Base-by-base conservation (phyloP, 2,888 invertebrate species). In the Melanophora roralis region DNA sequence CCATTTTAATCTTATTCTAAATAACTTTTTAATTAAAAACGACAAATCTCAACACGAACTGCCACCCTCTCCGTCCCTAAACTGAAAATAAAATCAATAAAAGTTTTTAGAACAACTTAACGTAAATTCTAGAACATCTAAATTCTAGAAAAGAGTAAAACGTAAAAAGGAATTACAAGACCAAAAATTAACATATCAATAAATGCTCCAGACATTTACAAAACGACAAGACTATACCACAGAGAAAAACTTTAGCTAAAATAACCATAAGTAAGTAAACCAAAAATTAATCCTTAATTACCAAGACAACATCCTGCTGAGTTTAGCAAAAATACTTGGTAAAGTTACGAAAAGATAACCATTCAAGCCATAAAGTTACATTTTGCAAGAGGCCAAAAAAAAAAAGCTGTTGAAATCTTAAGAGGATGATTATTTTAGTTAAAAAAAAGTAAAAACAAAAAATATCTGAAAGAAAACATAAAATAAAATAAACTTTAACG, bases 261-360 rank as follows among this genome's bases (percentile, higher is more conserved):
- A 57, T 34, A 80, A 72, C 45, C 65, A 60, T 16, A 78, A n/a
- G 72, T 45, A 57, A 76, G 38, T 34, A 78, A n/a, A 47, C 53
- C 36, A 65, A 77, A 87, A 88, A 87, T 86, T 88, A 87, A 87
- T 87, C 87, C 87, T 87, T 87, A 88, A 87, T 87, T 88, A 87
- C 88, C 85, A 84, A 85, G 87, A 87, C 87, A 88, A 87, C 85
- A 85, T 87, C 88, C 87, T 86, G 88, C 87, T 87, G 88, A 82
- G 87, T 81, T 76, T 81, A 64, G 77, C 68, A 55, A 71, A 75
- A 64, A 68, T 40, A 49, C 21, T 34, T 2, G 19, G 9, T 47
- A 8, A 21, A 36, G 36, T 6, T n/a, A 55, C 16, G 59, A 47
- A 38, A 55, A 45, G 40, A 16, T 60, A 60, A 34, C 14, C 27